Base-by-base conservation (phyloP, 2,113 vertebrate species). In the Tetraodon nigroviridis region DNA sequence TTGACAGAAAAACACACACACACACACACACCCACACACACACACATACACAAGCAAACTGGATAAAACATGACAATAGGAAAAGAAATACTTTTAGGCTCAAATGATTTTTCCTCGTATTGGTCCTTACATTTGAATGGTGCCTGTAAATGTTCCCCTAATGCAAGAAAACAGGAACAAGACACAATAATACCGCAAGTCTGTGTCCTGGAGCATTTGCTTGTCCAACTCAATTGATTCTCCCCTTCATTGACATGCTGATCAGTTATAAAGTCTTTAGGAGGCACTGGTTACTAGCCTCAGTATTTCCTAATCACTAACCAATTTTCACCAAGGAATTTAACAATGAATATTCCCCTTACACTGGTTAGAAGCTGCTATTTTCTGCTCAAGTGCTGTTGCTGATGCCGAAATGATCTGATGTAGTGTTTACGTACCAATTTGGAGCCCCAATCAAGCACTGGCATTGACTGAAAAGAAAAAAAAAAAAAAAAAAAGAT, bases 151-250 rank as follows among this genome's bases (percentile, higher is more conserved):
- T 77, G 64, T 15, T 55, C 63, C 79, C 72, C 8, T 50, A 71
- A 70, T 78, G 73, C 61, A 64, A 69, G 61, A 64, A 8, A 58
- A 67, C 51, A 42, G 58, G 60, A 73, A 70, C 64, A 74, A 69
- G 53, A 63, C 54, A 5, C 49, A 75, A 78, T 63, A 76, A 79
- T 53, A 55, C 5, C 67, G 46, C 22, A 50, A 61, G 53, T 71
- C 74, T 52, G 68, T 79, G 59, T 84, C 65, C 70, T 13, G 46
- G 63, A 72, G 69, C 67, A 1, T 37, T 77, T 60, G 51, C 69
- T 82, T 78, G 75, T 76, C 79, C 79, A 86, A 87, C 64, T 80
- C 68, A 85, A 84, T 82, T 59, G 71, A 73, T 83, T 86, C 71
- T 84, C 78, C 75, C 77, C 78, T 82, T 83, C 77, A 79, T 85